These are phyloP conservation scores for Eristalinus sepulchralis DNA, from an alignment of 2,888 invertebrate species.

Conservation along the genomic window DNA sequence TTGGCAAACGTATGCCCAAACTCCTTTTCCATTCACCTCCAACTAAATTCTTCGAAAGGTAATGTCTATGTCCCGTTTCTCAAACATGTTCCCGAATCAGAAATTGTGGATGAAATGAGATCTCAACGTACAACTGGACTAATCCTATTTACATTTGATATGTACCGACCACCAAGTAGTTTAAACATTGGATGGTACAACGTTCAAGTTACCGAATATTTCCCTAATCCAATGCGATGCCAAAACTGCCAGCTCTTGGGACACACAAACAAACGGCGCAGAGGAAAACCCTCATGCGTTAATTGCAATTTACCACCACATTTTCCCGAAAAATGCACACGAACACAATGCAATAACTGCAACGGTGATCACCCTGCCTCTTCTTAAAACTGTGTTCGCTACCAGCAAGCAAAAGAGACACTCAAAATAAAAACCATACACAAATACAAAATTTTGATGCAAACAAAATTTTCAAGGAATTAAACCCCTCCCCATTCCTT, in stretches of 20 bases:
- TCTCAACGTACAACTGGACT: slow-evolving; percentile 6
- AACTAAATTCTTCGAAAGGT: too few species aligned
- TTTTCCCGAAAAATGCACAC: not conserved
- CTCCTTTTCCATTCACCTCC: too few species aligned
- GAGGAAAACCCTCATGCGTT: not conserved
- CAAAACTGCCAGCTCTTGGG: slow-evolving; percentile 43
- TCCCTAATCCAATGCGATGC: slow-evolving; percentile 54
- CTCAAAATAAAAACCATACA: not conserved
- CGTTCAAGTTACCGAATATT: slow-evolving; percentile 35
- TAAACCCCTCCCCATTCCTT: too few species aligned
- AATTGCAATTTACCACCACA: slow-evolving; percentile 6
- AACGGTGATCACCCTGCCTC: not conserved
- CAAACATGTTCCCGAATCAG: not conserved
- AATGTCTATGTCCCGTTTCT: too few species aligned
- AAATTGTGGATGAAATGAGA: slow-evolving; percentile 5
- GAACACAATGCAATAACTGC: slow-evolving; percentile 7
- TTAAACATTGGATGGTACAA: slow-evolving; percentile 28
- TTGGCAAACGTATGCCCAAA: too few species aligned
- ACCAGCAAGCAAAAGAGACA: slow-evolving; percentile 6
- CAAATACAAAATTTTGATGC: not conserved
- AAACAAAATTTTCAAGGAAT: too few species aligned
- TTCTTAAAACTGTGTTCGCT: not conserved
- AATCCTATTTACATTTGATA: slow-evolving; percentile 49
- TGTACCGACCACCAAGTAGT: slow-evolving; percentile 20
- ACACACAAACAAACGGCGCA: slow-evolving; percentile 31